These are phyloP conservation scores for Pandemis cinnamomeana DNA, from an alignment of 2,888 invertebrate species.

Conservation along the genomic window DNA sequence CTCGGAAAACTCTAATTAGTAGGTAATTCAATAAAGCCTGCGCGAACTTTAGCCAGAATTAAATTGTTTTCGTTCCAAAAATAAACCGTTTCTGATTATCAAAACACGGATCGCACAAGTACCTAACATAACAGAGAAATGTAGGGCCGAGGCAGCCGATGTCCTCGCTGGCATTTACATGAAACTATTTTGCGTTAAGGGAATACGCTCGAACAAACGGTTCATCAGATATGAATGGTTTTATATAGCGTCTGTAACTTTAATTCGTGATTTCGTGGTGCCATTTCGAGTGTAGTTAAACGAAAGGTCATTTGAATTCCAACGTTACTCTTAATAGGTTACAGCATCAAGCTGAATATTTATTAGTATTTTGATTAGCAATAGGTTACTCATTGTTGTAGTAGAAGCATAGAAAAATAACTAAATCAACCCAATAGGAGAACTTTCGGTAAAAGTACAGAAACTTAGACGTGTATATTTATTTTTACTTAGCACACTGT, in stretches of 20 bases:
- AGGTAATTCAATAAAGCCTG: constrained; percentile 24
- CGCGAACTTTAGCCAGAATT: not conserved
- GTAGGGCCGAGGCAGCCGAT: constrained; percentile 1
- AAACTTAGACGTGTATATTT: too few species aligned
- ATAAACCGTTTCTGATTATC: constrained; percentile 11
- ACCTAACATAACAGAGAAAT: constrained; percentile 14
- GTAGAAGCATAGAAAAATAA: not conserved
- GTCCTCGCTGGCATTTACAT: constrained; percentile 19
- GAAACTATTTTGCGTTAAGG: constrained; percentile 30
- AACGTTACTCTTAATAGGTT: constrained; percentile 13
- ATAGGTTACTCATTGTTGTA: constrained; percentile 7
- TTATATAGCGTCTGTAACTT: constrained; percentile 27
- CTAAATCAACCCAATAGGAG: not conserved
- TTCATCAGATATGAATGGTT: constrained; percentile 34
- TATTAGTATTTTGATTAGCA: constrained; percentile 23
- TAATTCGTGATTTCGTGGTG: constrained; percentile 39
- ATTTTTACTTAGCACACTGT: too few species aligned
- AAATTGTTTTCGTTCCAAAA: constrained; percentile 17
- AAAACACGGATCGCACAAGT: constrained; percentile 21
- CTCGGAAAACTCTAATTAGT: constrained; percentile 2
- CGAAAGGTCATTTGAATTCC: constrained; percentile 36
- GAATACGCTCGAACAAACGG: constrained; percentile 37
- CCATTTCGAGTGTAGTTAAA: constrained; percentile 36
- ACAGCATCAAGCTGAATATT: constrained; percentile 18
- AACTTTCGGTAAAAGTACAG: too few species aligned